A percentile compares a stretch with the other conserved stretches of the same genome.
These are phyloP conservation scores for Lithobates pipiens DNA, from an alignment of 2,797 vertebrate species.

Conservation along the genomic window DNA sequence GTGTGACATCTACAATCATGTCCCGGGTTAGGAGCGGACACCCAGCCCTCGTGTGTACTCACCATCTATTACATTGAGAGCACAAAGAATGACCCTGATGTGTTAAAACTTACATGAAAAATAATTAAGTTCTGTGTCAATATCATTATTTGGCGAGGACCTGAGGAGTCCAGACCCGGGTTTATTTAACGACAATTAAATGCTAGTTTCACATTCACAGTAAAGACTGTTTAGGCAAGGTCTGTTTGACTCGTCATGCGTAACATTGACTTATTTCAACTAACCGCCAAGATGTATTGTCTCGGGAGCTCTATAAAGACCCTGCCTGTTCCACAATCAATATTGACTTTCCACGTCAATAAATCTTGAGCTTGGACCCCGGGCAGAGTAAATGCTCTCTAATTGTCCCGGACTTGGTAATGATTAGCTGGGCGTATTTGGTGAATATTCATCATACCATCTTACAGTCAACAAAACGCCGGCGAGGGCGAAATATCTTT, in stretches of 20 bases:
- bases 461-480: neutral
- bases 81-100: constrained; percentile 41
- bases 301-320: constrained; percentile 40
- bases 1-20: neutral
- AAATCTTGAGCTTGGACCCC: constrained; percentile 45
- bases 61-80: constrained; percentile 20
- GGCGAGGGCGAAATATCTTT: too few species aligned
- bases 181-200: constrained; percentile 58
- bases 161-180: neutral
- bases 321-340: constrained; percentile 51
- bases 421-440: constrained; percentile 44
- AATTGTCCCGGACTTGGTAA: constrained; percentile 52
- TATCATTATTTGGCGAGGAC: constrained; percentile 39
- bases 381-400: constrained; percentile 43
- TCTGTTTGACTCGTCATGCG: constrained; percentile 34
- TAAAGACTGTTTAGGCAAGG: constrained; percentile 29
- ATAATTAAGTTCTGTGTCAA: constrained; percentile 60
- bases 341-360: constrained; percentile 60
- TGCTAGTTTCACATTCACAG: constrained; percentile 40
- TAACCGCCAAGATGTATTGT: constrained; percentile 51
- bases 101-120: constrained; percentile 50
- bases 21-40: constrained; percentile 2
- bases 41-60: constrained; percentile 18
- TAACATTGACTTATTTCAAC: constrained; percentile 56
- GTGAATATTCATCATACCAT: constrained; percentile 6